These are phyloP conservation scores for Okamejei kenojei DNA, from an alignment of 2,797 vertebrate genomes.

Conservation along the genomic window DNA sequence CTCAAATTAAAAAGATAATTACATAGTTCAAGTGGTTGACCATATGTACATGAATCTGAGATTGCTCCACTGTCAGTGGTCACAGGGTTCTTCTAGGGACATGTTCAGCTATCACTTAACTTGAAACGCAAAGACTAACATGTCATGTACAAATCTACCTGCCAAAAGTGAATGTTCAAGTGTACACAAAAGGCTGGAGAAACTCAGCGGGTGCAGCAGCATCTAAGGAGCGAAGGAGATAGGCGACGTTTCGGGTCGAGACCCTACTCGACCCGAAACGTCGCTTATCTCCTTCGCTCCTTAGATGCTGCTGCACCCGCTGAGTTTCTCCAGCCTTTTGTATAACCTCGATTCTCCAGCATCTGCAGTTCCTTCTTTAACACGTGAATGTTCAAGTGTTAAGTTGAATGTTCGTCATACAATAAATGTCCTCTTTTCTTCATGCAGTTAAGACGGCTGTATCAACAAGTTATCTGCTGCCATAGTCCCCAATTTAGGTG, in stretches of 20 bases:
- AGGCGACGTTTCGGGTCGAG: too few species aligned
- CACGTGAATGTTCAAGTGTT: neutral
- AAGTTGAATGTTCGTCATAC: neutral
- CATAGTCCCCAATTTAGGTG: neutral
- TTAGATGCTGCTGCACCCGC: too few species aligned
- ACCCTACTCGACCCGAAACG: too few species aligned
- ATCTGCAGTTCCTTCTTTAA: too few species aligned
- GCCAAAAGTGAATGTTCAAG: neutral
- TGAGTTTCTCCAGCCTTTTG: too few species aligned
- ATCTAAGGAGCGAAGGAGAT: too few species aligned
- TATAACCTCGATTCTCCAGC: too few species aligned
- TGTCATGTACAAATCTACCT: neutral
- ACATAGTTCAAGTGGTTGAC: neutral
- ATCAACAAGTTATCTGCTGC: neutral
- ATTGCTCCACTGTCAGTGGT: neutral
- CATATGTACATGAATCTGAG: neutral
- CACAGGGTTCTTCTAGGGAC: neutral
- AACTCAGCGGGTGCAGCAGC: too few species aligned
- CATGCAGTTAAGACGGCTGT: neutral
- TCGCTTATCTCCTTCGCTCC: too few species aligned
- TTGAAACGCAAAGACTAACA: neutral
- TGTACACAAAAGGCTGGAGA: too few species aligned
- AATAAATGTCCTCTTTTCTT: neutral
- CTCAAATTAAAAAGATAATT: neutral
- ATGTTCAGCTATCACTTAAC: neutral